A percentile compares a stretch with the other conserved stretches of the same genome.
phyloP scores from a whole-genome alignment of 2,113 vertebrate genomes.

The Castor canadensis region DNA sequence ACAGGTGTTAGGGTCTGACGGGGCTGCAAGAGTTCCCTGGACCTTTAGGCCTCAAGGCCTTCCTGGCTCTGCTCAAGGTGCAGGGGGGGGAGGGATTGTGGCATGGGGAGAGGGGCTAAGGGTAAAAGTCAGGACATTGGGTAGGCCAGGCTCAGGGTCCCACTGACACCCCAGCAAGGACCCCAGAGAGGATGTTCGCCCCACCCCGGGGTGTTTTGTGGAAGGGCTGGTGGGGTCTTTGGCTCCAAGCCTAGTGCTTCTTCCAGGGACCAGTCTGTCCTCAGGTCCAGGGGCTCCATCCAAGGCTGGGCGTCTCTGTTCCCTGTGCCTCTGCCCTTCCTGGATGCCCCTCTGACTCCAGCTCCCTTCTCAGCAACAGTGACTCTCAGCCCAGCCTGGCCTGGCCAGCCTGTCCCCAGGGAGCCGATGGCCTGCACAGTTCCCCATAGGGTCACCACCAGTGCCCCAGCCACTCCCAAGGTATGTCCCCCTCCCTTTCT shows the following conservation, averaged over 20 bases:
- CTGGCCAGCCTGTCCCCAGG: conserved; percentile 45
- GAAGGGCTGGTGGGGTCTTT: neutral
- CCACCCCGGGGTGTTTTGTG: no score
- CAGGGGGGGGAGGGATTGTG: fast-evolving
- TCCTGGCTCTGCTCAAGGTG: no score
- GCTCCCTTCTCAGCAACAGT: neutral
- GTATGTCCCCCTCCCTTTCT: conserved; percentile 59
- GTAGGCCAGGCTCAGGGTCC: neutral
- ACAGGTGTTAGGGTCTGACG: neutral
- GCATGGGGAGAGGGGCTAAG: neutral
- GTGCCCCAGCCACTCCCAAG: conserved; percentile 71
- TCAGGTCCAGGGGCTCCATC: no score
- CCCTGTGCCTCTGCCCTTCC: neutral
- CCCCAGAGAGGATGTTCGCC: neutral
- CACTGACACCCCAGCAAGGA: neutral
- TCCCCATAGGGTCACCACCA: conserved; percentile 83
- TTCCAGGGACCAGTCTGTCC: neutral
- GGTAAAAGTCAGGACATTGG: no score
- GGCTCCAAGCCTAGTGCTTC: neutral
- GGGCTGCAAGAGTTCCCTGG: neutral
- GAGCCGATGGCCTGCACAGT: conserved; percentile 83
- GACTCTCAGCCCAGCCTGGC: conserved; percentile 27
- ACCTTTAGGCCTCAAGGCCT: neutral
- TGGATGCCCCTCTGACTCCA: neutral
- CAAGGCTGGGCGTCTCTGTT: neutral